These are phyloP conservation scores for Drosophila maculinotata DNA, from an alignment of 2,888 invertebrate species.

Conservation along the genomic window DNA sequence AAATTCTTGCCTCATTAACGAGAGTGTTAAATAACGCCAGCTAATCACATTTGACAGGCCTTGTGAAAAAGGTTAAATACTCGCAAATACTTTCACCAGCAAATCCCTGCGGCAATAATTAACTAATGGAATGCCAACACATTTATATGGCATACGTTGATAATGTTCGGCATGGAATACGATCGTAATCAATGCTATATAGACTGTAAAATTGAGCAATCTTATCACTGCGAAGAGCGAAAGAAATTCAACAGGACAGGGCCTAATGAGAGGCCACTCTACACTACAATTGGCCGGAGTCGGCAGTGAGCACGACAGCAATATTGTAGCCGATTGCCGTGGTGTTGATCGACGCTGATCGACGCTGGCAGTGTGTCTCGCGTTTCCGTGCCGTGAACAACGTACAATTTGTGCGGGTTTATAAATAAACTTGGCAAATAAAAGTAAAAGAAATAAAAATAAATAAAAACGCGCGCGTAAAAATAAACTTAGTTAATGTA, in stretches of 20 bases:
- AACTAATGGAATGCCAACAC: slow-evolving; percentile 21
- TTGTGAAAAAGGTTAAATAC: slow-evolving; percentile 6
- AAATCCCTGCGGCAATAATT: slow-evolving; percentile 1
- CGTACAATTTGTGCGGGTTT: slow-evolving; percentile 52
- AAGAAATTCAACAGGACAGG: slow-evolving; percentile 40
- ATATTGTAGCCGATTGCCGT: slow-evolving; percentile 13
- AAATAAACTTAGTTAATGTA: slow-evolving; percentile 65
- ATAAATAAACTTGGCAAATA: slow-evolving; percentile 67
- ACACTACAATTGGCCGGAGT: slow-evolving; percentile 17
- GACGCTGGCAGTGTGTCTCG: slow-evolving; percentile 57
- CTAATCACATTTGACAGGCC: neutral
- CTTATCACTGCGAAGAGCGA: slow-evolving; percentile 46
- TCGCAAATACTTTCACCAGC: slow-evolving; percentile 33
- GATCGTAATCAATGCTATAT: slow-evolving; percentile 29
- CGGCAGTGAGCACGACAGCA: slow-evolving; percentile 10
- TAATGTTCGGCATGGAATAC: slow-evolving; percentile 12
- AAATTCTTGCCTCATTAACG: too few species aligned
- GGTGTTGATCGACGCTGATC: slow-evolving; percentile 9
- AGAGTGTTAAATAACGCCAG: too few species aligned
- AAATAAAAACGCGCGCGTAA: slow-evolving; percentile 42
- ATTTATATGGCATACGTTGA: slow-evolving; percentile 1
- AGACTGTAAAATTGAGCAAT: slow-evolving; percentile 36
- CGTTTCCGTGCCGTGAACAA: slow-evolving; percentile 62
- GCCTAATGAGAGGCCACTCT: slow-evolving; percentile 35
- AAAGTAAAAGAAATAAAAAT: slow-evolving; percentile 27